These are phyloP conservation scores for Aphyosemion australe DNA, from an alignment of 2,113 vertebrate genomes.

Conservation along the genomic window DNA sequence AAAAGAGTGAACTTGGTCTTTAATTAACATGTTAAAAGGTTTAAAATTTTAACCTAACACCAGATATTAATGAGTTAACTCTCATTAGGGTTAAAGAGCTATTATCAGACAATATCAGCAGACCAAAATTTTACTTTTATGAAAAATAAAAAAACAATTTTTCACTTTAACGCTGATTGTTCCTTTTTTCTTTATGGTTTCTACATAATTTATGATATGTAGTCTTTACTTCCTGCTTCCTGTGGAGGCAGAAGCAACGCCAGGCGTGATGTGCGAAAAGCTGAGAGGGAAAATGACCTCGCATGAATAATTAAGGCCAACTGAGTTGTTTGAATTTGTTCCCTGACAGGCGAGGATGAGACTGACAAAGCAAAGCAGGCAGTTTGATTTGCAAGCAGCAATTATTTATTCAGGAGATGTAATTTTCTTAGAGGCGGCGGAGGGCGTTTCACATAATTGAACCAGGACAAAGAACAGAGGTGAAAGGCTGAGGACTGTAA, in stretches of 20 bases:
- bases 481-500: not conserved
- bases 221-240: conserved; percentile 21
- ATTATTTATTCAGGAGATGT: conserved; percentile 51
- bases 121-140: too few relatives aligned
- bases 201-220: conserved; percentile 54
- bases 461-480: conserved; percentile 11
- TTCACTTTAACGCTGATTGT: not conserved
- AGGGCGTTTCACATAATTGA: conserved; percentile 29
- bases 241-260: conserved; percentile 18
- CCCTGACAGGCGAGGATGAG: conserved; percentile 27
- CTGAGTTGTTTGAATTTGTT: conserved; percentile 49
- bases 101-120: too few relatives aligned
- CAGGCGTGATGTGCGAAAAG: conserved; percentile 22
- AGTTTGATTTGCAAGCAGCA: conserved; percentile 32
- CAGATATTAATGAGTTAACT: too few relatives aligned
- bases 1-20: too few relatives aligned
- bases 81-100: too few relatives aligned
- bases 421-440: conserved; percentile 20
- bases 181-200: not conserved
- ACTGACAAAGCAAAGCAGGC: conserved; percentile 31
- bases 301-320: conserved; percentile 51
- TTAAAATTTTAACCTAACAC: too few relatives aligned
- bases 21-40: too few relatives aligned
- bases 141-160: too few relatives aligned
- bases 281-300: not conserved